Base-by-base conservation (phyloP, 2,888 invertebrate species). In the Xylota segnis region DNA sequence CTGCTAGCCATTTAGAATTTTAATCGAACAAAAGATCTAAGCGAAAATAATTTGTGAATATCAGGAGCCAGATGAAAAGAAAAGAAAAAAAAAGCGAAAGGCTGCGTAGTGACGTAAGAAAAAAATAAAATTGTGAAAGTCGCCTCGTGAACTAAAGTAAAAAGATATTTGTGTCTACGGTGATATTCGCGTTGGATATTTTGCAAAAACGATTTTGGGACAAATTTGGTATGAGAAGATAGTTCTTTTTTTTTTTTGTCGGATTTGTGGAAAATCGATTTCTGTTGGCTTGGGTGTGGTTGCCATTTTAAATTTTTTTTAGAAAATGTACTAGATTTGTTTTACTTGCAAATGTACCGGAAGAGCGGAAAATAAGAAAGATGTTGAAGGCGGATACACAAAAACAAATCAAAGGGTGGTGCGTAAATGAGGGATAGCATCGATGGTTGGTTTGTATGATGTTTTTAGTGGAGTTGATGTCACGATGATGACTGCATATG, bases 1-100 rank as follows among this genome's bases (percentile, higher is more conserved):
- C 66, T 75, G 72, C 32, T 84, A 86, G 86, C 18, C 72, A n/a
- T 86, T 86, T 82, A 82, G 86, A 63, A 70, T 72, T 66, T 76
- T 47, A 59, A 65, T 32, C 23, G 65, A 81, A 86, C 76, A 71
- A 79, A 79, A 77, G 5, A 68, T 47, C 6, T 37, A 16, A 23
- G 59, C 37, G 16, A 18, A 37, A 68, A 14, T 40, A 78, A 45
- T 74, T 75, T 52, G 83, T 82, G 86, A 77, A 72, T 23, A 72
- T 27, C n/a, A 72, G 71, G 75, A 84, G 29, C 10, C n/a, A 68
- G 16, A 61, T 40, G 65, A 61, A 37, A 61, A 47, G 65, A 61
- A 37, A 54, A 37, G 43, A 40, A 16, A 47, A 56, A 65, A 50
- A 23, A 10, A 14, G 2, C 1, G 3, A 23, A 58, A 76, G 58